A percentile compares a stretch with the other conserved stretches of the same genome.
Evolutionary conservation across 2,113 vertebrate genomes (phyloP).

Genomic region (Ginglymostoma cirratum): DNA sequence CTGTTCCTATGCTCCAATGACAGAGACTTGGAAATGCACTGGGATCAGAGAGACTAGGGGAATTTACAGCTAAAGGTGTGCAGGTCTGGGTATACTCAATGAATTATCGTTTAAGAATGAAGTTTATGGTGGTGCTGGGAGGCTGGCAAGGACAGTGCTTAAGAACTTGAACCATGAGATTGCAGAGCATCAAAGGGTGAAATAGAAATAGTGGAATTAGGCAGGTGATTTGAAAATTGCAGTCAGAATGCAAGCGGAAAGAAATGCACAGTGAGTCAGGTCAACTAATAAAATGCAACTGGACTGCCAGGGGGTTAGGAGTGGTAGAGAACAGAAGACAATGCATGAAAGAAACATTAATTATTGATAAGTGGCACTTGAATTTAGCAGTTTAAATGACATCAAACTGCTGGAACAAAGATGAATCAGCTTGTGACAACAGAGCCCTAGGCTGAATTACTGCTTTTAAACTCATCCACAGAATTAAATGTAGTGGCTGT

Average conservation of each 20-base stretch:
- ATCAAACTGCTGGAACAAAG: neutral
- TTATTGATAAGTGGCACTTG: neutral
- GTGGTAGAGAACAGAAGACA: neutral
- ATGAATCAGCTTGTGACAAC: neutral
- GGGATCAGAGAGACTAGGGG: neutral
- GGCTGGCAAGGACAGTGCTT: neutral
- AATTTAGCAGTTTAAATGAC: neutral
- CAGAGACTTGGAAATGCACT: neutral
- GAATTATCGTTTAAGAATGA: too few species aligned
- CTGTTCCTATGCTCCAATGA: too few species aligned
- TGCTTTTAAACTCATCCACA: neutral
- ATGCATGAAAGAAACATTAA: neutral
- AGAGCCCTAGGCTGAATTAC: neutral
- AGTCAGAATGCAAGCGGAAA: too few species aligned
- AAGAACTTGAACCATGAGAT: neutral
- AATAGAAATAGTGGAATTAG: neutral
- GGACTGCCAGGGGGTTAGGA: neutral
- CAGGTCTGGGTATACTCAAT: neutral
- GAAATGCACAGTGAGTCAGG: neutral
- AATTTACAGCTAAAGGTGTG: neutral
- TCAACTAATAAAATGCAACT: neutral
- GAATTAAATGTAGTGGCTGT: neutral
- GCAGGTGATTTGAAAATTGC: neutral
- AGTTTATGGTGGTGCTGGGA: neutral
- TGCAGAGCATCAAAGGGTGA: neutral